These are phyloP conservation scores for Tiliacea citrago DNA, from an alignment of 2,888 invertebrate species.

Conservation along the genomic window DNA sequence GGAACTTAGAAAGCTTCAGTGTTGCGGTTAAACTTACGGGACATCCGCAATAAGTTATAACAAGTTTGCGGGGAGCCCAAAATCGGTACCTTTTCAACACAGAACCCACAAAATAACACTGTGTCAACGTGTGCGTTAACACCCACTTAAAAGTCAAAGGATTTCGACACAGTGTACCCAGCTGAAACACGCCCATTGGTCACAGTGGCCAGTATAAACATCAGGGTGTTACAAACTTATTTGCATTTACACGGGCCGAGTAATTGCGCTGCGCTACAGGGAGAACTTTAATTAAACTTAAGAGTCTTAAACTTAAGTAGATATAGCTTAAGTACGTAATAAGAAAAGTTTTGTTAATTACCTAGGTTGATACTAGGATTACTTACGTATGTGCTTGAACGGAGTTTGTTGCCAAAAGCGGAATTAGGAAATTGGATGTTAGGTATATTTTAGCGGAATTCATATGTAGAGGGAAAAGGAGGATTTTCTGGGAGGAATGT, in stretches of 20 bases:
- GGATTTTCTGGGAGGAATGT: conserved; percentile 48
- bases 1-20: conserved; percentile 73
- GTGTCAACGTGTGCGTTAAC: conserved; percentile 51
- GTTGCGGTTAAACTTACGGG: conserved; percentile 84
- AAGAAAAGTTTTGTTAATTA: conserved; percentile 85
- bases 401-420: conserved; percentile 67
- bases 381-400: conserved; percentile 52
- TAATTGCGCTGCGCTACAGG: conserved; percentile 89
- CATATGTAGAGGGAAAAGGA: conserved; percentile 19
- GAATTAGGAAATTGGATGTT: conserved; percentile 65
- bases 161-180: conserved; percentile 64
- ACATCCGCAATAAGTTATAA: conserved; percentile 78
- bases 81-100: conserved; percentile 62
- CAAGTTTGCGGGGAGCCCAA: conserved; percentile 75
- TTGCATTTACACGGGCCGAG: conserved; percentile 90
- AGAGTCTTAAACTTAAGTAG: conserved; percentile 86
- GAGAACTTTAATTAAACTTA: conserved; percentile 89
- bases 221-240: conserved; percentile 86
- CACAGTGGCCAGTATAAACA: conserved; percentile 83
- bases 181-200: conserved; percentile 70
- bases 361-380: conserved; percentile 72
- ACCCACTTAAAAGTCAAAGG: conserved; percentile 44
- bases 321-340: conserved; percentile 84
- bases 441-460: conserved; percentile 49
- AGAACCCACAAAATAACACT: conserved; percentile 43